Evolutionary conservation across 1,140 invertebrate species (phyloP).

Genomic region (Papilio machaon): DNA sequence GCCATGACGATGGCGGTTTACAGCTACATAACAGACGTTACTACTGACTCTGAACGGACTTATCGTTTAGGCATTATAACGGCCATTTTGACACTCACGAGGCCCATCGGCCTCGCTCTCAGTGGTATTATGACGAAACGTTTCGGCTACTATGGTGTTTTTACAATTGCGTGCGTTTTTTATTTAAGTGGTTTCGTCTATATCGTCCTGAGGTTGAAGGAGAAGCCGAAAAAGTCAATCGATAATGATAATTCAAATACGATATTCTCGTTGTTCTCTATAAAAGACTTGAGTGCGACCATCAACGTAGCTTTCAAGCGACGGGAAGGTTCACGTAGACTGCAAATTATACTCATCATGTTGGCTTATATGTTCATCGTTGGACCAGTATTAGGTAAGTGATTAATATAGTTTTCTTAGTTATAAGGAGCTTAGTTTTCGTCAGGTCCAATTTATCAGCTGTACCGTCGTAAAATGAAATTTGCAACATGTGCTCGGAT

Average conservation of each 20-base stretch:
- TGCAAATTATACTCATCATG: constrained; percentile 80
- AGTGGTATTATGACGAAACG: constrained; percentile 78
- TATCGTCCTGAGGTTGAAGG: constrained; percentile 74
- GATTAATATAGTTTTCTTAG: neutral
- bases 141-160: constrained; percentile 80
- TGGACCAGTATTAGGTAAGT: constrained; percentile 80
- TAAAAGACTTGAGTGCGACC: constrained; percentile 77
- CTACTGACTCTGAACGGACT: constrained; percentile 82
- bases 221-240: constrained; percentile 67
- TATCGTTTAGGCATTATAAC: constrained; percentile 83
- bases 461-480: constrained; percentile 56
- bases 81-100: constrained; percentile 79
- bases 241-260: constrained; percentile 56
- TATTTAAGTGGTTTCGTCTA: constrained; percentile 78
- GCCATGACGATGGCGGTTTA: constrained; percentile 83
- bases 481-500: constrained; percentile 57
- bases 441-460: constrained; percentile 33
- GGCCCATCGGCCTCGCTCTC: constrained; percentile 77
- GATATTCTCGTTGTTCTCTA: constrained; percentile 69
- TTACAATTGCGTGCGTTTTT: constrained; percentile 73
- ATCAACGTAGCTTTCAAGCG: constrained; percentile 79
- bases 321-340: constrained; percentile 68
- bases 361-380: constrained; percentile 80
- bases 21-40: constrained; percentile 84
- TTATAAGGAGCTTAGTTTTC: constrained; percentile 15